Evolutionary conservation across 2,888 invertebrate species (phyloP).

Genomic region (Drosophila yooni): DNA sequence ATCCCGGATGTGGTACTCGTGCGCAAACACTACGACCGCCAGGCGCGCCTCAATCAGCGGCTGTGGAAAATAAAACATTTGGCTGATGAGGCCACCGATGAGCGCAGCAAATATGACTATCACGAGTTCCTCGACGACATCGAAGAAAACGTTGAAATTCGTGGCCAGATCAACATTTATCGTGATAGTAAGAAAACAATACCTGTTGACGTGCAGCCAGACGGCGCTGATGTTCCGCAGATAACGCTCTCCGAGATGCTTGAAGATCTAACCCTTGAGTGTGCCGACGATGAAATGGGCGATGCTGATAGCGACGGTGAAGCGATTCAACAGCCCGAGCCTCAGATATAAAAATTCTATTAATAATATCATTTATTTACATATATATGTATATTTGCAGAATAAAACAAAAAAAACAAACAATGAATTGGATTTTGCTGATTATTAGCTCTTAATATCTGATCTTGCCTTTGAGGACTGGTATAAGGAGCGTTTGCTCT

Average conservation of each 20-base stretch:
- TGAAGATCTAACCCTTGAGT: slow-evolving; percentile 91
- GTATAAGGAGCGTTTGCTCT: not conserved
- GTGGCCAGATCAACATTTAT: slow-evolving; percentile 97
- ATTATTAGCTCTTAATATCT: not conserved
- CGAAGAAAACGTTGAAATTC: slow-evolving; percentile 95
- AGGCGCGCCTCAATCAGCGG: slow-evolving; percentile 89
- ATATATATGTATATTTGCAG: slow-evolving; percentile 17
- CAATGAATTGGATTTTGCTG: not conserved
- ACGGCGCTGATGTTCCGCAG: slow-evolving; percentile 86
- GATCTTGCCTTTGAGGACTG: not conserved
- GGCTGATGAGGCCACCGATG: slow-evolving; percentile 88
- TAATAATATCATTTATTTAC: slow-evolving; percentile 25
- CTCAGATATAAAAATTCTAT: slow-evolving; percentile 48
- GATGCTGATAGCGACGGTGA: slow-evolving; percentile 86
- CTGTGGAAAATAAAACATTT: slow-evolving; percentile 97
- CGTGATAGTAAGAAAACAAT: slow-evolving; percentile 86
- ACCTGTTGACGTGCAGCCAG: slow-evolving; percentile 84
- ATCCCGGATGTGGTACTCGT: slow-evolving; percentile 97
- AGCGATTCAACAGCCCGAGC: slow-evolving; percentile 24
- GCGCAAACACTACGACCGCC: slow-evolving; percentile 94
- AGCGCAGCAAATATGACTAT: slow-evolving; percentile 91
- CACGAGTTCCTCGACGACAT: slow-evolving; percentile 98
- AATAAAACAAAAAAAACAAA: slow-evolving; percentile 14
- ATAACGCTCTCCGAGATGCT: slow-evolving; percentile 97
- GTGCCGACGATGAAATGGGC: slow-evolving; percentile 90